Percentiles rank a stretch among this genome's conserved stretches.
Conservation (phyloP, 1,140 invertebrate species). For the Drosophila truncata region DNA sequence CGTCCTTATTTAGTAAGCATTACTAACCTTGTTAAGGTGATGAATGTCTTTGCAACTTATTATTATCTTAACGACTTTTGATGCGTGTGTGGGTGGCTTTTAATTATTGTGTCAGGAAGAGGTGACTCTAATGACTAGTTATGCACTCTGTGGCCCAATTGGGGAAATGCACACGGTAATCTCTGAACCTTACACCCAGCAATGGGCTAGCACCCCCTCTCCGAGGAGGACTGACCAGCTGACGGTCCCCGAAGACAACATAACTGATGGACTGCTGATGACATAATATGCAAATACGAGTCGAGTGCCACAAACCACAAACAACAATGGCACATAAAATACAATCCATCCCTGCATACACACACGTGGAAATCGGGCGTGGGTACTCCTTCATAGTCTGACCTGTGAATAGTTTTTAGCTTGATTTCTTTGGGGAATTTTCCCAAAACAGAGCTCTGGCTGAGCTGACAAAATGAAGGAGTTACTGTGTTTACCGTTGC, state of each 20-base stretch:
- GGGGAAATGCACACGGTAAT: conserved; percentile 49
- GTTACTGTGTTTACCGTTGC: conserved; percentile 11
- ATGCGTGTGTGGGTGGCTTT: conserved; percentile 21
- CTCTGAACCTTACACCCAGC: conserved; percentile 71
- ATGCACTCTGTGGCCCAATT: conserved; percentile 35
- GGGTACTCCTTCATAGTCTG: conserved; percentile 30
- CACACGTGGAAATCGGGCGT: conserved; percentile 14
- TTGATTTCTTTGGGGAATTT: conserved; percentile 82
- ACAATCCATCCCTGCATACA: conserved; percentile 21
- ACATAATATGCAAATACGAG: conserved; percentile 79
- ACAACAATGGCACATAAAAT: conserved; percentile 40
- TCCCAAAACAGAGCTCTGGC: conserved; percentile 30
- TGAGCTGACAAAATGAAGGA: conserved; percentile 47
- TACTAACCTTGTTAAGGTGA: conserved; percentile 74
- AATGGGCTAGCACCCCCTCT: conserved; percentile 17
- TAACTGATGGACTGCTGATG: conserved; percentile 77
- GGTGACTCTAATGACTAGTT: conserved; percentile 68
- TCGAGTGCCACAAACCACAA: conserved; percentile 52
- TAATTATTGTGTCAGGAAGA: conserved; percentile 56
- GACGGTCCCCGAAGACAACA: conserved; percentile 70
- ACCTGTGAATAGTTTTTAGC: conserved; percentile 79
- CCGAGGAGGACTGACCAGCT: conserved; percentile 40
- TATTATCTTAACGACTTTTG: conserved; percentile 61
- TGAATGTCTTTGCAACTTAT: conserved; percentile 43
- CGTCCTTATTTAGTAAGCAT: conserved; percentile 7